These are phyloP conservation scores for Tachysurus fulvidraco DNA, from an alignment of 2,113 vertebrate genomes.

Conservation along the genomic window DNA sequence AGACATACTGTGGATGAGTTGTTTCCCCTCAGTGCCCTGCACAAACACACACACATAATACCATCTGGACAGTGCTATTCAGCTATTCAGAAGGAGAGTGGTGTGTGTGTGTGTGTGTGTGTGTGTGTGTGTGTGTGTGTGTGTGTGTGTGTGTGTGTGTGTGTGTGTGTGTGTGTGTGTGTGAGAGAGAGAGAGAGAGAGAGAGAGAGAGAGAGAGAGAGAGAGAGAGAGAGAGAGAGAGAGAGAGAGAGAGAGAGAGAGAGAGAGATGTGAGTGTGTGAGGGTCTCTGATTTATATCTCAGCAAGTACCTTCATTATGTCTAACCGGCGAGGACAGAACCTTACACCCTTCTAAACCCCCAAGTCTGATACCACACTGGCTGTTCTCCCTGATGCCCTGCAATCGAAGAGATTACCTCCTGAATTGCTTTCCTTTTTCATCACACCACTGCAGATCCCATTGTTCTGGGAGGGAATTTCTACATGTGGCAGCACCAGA, in stretches of 20 bases:
- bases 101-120: background rate
- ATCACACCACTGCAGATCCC: constrained; percentile 21
- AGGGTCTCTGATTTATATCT: constrained; percentile 33
- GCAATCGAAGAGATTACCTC: constrained; percentile 49
- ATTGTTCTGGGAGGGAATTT: constrained; percentile 12
- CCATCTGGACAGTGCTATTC: constrained; percentile 23
- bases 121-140: background rate
- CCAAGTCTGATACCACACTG: background rate
- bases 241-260: background rate
- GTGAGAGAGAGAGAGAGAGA: background rate
- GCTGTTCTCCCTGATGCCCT: constrained; percentile 34
- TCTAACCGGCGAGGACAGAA: constrained; percentile 32
- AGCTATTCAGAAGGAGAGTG: background rate
- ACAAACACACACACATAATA: constrained; percentile 22
- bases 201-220: too few species aligned
- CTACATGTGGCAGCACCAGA: background rate
- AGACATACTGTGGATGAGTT: constrained; percentile 22
- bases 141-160: too few species aligned
- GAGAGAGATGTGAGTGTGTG: background rate
- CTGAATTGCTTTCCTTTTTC: constrained; percentile 43
- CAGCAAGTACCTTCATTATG: background rate
- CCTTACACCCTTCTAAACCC: background rate
- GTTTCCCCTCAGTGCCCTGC: constrained; percentile 36
- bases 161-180: too few species aligned
- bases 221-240: background rate